Base-by-base conservation (phyloP, 2,888 invertebrate species). In the Dryobotodes eremita region DNA sequence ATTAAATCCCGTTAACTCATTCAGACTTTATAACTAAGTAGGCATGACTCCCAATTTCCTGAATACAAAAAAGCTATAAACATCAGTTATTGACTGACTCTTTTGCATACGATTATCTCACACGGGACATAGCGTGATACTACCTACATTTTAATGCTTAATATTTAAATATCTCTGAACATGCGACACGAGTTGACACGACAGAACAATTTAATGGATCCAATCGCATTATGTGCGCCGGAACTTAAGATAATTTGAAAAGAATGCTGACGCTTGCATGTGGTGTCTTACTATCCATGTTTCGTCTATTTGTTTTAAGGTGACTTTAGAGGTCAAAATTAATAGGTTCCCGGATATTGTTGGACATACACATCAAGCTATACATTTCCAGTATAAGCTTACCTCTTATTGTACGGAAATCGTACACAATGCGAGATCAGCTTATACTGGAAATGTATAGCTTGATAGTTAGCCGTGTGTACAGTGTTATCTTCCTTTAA, bases 41-140 rank as follows among this genome's bases (percentile, higher is more conserved):
- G 64, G 17, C 50, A 36, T 13, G 62, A 86, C 76, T 71, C 57
- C 87, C 42, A 74, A 85, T 71, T 71, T 79, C 50, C 20, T 73
- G 55, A 75, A 57, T 36, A 68, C n/a, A 55, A 61, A 75, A 80
- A 71, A 15, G 17, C 3, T 42, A 15, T 13, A 26, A 8, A 36
- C 17, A 7, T 53, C 61, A 48, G 46, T 46, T 61, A 50, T 75
- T 71, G 65, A 46, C 75, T 50, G 80, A 64, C 36, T 71, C n/a
- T 59, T 77, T 57, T 68, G 65, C 77, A 74, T 72, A 17, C 15
- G 69, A 87, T 87, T 85, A 79, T 66, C 31, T 53, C 55, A 62
- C n/a, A 69, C 59, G 75, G 23, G 59, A 78, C 15, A 73, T 84
- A 20, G 65, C 88, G 84, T 88, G 89, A 81, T 75, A 70, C 69